These are phyloP conservation scores for Trisateles emortualis DNA, from an alignment of 2,888 invertebrate genomes.

Conservation along the genomic window DNA sequence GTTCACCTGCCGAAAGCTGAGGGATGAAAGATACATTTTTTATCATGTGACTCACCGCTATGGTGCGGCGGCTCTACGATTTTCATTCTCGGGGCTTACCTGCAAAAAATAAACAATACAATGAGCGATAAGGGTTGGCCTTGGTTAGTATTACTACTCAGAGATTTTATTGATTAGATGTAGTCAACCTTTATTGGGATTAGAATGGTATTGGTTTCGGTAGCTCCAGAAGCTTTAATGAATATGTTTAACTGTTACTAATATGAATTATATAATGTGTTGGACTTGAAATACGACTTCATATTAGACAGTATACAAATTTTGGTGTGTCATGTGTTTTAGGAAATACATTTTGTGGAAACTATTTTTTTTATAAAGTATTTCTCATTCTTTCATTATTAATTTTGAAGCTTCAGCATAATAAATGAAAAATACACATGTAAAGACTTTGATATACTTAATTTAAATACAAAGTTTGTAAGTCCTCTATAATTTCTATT, in stretches of 20 bases:
- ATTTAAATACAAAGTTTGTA: too few species aligned
- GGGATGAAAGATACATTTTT: slow-evolving; percentile 25
- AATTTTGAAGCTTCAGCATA: too few species aligned
- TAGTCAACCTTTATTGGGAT: neutral
- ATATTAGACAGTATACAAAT: too few species aligned
- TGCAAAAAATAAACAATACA: slow-evolving; percentile 43
- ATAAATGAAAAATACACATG: too few species aligned
- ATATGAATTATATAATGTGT: too few species aligned
- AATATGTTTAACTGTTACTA: neutral
- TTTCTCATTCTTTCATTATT: too few species aligned
- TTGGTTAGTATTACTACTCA: slow-evolving; percentile 21
- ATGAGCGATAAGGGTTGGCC: slow-evolving; percentile 24
- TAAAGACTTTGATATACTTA: too few species aligned
- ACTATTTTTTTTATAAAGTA: too few species aligned
- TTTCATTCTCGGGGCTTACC: slow-evolving; percentile 36
- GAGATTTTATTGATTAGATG: slow-evolving; percentile 30
- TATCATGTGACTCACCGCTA: slow-evolving; percentile 40
- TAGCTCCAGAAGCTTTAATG: neutral
- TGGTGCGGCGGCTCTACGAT: neutral
- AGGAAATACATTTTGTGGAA: too few species aligned
- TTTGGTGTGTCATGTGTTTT: too few species aligned
- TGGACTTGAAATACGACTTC: too few species aligned
- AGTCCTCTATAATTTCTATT: too few species aligned
- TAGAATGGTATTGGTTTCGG: neutral
- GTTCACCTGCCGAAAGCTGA: slow-evolving; percentile 17